Base-by-base conservation (phyloP, 2,888 invertebrate species). In the Lepetodrilus schrolli region DNA sequence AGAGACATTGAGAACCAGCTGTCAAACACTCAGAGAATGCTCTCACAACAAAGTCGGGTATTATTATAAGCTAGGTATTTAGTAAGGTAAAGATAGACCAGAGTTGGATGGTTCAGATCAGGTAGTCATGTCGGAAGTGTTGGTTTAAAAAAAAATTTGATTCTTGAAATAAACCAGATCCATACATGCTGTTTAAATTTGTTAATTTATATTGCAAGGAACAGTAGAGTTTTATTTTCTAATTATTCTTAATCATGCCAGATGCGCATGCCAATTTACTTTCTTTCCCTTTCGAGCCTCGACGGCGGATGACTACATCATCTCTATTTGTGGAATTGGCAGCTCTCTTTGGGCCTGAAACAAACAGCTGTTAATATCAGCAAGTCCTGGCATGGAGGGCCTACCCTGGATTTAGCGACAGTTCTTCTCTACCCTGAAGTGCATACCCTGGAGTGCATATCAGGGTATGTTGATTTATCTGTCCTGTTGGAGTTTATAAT, bases 241-340 rank as follows among this genome's bases (percentile, higher is more conserved):
- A 43, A 43, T 43, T 43, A 4, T 10, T 43, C 43, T 17, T 43
- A 2, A 30, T 58, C 58, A 58, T 30, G 58, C 58, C 23, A 26
- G 30, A 30, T 58, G n/a, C n/a, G 30, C 72, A 72, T 72, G 72
- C 72, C 47, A 30, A 65, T 47, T 72, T 72, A 72, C 72, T 72
- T 72, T 72, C 72, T 72, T 48, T 65, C 17, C 48, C 48, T 72
- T 72, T 65, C n/a, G 48, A 51, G 48, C 65, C 50, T 47, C 26
- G 26, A 37, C 20, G 49, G 34, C 7, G 30, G 13, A 58, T 26
- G n/a, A 58, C 8, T 26, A 8, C 58, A 13, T 26, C 58, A 30
- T 58, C 30, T 58, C 26, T 26, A 58, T n/a, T 30, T 23, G 58
- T 58, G 34, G 58, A 58, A 58, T 58, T 58, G 23, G 58, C 10